phyloP scores from a whole-genome alignment of 1,140 invertebrate species.

The Trichoplusia ni region DNA sequence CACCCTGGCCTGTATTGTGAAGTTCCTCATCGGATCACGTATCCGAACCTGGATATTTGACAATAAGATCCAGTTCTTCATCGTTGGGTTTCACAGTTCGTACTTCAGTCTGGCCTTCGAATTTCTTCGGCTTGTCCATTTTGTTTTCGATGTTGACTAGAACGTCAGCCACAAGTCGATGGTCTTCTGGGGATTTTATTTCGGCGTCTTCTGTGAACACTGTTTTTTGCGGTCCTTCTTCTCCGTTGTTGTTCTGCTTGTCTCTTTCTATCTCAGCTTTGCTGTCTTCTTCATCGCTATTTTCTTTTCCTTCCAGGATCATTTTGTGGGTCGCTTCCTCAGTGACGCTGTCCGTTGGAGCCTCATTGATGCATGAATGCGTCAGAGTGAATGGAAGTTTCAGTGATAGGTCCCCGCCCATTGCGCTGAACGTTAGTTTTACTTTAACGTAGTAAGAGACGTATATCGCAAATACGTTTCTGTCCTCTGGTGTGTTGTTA shows the following conservation, averaged over 20 bases:
- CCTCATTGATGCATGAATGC: constrained; percentile 79
- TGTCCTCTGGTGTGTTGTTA: constrained; percentile 84
- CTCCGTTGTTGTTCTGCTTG: constrained; percentile 66
- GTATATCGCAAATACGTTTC: constrained; percentile 94
- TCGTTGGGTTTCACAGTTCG: constrained; percentile 66
- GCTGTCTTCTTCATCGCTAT: constrained; percentile 68
- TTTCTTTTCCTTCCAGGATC: constrained; percentile 75
- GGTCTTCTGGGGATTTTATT: constrained; percentile 59
- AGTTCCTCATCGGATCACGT: constrained; percentile 80
- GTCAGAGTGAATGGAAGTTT: constrained; percentile 90
- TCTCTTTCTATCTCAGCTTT: constrained; percentile 61
- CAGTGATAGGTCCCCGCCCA: constrained; percentile 89
- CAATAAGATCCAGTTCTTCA: constrained; percentile 78
- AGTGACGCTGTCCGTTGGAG: constrained; percentile 72
- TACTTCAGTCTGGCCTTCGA: constrained; percentile 65
- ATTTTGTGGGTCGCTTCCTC: constrained; percentile 75
- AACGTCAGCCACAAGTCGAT: constrained; percentile 66
- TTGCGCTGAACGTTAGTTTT: constrained; percentile 88
- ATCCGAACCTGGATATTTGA: constrained; percentile 75
- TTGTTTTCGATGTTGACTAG: constrained; percentile 74
- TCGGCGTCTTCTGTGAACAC: constrained; percentile 56
- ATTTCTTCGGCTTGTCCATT: constrained; percentile 65
- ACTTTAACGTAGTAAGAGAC: constrained; percentile 95
- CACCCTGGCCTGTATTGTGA: constrained; percentile 45
- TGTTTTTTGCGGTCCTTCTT: constrained; percentile 43